phyloP scores from a whole-genome alignment of 2,888 invertebrate genomes.

The Pocota personata region DNA sequence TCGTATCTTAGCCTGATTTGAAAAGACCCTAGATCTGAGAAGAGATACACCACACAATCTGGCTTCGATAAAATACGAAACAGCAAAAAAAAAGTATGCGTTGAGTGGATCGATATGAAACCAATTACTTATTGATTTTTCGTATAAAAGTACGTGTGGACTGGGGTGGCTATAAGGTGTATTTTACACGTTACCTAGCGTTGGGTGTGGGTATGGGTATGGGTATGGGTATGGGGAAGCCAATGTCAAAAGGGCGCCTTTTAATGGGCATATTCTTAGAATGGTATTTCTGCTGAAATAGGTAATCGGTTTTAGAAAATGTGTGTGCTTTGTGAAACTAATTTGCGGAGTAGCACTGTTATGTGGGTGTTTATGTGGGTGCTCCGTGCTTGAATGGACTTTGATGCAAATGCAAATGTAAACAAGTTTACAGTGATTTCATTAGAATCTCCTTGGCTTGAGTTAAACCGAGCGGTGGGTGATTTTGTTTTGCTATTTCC shows the following conservation, averaged over 20 bases:
- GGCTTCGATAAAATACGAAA: constrained; percentile 8
- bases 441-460: constrained; percentile 32
- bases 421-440: constrained; percentile 61
- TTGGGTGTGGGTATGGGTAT: neutral
- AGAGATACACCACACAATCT: constrained; percentile 26
- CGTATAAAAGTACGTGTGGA: neutral
- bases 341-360: constrained; percentile 30
- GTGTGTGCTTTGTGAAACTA: constrained; percentile 41
- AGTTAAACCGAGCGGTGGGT: constrained; percentile 5
- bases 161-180: neutral
- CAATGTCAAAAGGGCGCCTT: constrained; percentile 65
- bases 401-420: constrained; percentile 42
- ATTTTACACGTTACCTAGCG: neutral
- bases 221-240: constrained; percentile 12
- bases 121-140: constrained; percentile 65
- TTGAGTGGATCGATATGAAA: constrained; percentile 53
- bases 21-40: constrained; percentile 27
- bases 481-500: constrained; percentile 11
- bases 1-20: constrained; percentile 42
- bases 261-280: constrained; percentile 5
- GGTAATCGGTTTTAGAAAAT: constrained; percentile 60
- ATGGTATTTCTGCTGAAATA: constrained; percentile 40
- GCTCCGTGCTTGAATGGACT: neutral
- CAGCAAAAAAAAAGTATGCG: neutral
- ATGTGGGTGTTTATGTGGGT: neutral